Conservation (phyloP, 2,797 vertebrate species). For the Tiaroga cobitis region DNA sequence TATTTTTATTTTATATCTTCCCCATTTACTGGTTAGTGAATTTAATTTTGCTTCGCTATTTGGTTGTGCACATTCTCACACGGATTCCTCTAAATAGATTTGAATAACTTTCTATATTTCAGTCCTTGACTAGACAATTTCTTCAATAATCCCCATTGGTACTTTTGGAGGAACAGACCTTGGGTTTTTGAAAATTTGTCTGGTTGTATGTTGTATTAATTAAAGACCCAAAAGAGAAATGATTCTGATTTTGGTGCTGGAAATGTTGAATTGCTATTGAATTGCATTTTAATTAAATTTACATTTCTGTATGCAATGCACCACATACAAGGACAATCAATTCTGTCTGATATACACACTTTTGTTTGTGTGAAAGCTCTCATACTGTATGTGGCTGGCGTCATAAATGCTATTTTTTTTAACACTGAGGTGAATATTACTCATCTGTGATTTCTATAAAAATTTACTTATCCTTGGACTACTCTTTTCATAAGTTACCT, state of each 20-base stretch:
- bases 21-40: constrained; percentile 33
- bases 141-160: constrained; percentile 21
- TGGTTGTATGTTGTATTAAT: constrained; percentile 51
- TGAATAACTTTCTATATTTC: constrained; percentile 41
- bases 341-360: constrained; percentile 18
- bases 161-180: constrained; percentile 1
- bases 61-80: constrained; percentile 3
- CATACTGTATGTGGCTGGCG: not conserved
- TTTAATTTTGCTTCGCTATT: constrained; percentile 34
- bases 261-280: constrained; percentile 54
- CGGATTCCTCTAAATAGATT: constrained; percentile 31
- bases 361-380: constrained; percentile 5
- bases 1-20: constrained; percentile 6
- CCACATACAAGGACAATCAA: constrained; percentile 51
- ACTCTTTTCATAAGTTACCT: constrained; percentile 59
- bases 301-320: constrained; percentile 36
- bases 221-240: constrained; percentile 37
- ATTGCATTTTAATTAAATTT: constrained; percentile 54
- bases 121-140: constrained; percentile 32
- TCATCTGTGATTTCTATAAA: constrained; percentile 52
- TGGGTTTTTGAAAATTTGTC: constrained; percentile 17
- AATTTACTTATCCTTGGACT: constrained; percentile 57
- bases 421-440: constrained; percentile 53
- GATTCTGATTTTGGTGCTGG: constrained; percentile 26
- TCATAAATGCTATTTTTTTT: constrained; percentile 54